Evolutionary conservation across 2,888 invertebrate genomes (phyloP).

Genomic region (Micoletzkya japonica): DNA sequence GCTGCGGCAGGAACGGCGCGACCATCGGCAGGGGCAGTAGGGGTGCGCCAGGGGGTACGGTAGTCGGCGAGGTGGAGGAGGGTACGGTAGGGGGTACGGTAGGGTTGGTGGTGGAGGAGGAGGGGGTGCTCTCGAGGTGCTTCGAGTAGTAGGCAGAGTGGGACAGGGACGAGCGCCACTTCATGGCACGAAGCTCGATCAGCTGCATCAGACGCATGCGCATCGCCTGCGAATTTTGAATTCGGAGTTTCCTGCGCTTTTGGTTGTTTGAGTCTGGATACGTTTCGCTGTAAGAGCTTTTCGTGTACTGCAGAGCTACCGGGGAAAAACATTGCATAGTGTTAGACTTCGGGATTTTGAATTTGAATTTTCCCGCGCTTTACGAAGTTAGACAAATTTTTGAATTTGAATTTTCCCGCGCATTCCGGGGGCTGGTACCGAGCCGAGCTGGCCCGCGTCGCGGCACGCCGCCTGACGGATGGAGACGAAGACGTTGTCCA

Average conservation of each 20-base stretch:
- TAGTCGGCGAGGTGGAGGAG: background rate
- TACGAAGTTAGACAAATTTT: too few relatives aligned
- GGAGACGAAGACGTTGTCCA: conserved; percentile 61
- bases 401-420: too few relatives aligned
- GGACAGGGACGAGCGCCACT: conserved; percentile 79
- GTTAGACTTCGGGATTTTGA: too few relatives aligned
- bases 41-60: background rate
- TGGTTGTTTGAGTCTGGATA: conserved; percentile 32
- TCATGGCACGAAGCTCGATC: conserved; percentile 87
- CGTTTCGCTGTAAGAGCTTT: background rate
- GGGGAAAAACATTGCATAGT: too few relatives aligned
- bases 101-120: background rate
- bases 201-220: conserved; percentile 76
- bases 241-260: too few relatives aligned
- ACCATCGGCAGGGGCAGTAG: too few relatives aligned
- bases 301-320: background rate
- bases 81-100: background rate
- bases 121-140: background rate
- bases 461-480: conserved; percentile 62
- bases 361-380: too few relatives aligned
- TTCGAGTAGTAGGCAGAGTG: conserved; percentile 62
- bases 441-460: conserved; percentile 76
- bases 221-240: background rate
- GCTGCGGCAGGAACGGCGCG: background rate
- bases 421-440: conserved; percentile 73